phyloP scores from a whole-genome alignment of 2,797 vertebrate genomes.

The Gobio occitaniae region DNA sequence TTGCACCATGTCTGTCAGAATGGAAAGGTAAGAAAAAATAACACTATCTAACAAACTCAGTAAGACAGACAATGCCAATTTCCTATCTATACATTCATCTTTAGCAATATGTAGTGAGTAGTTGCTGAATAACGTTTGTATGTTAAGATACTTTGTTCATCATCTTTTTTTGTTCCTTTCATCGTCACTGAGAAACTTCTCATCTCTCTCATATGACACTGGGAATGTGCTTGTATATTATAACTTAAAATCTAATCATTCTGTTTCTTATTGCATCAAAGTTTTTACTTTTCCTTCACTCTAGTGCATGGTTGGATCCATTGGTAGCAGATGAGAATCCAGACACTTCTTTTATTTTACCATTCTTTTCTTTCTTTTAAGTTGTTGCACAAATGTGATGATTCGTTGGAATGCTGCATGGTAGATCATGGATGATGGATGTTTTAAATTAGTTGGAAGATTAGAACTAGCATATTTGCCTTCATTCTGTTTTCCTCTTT shows the following conservation, averaged over 20 bases:
- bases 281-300: conserved; percentile 17
- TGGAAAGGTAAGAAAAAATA: conserved; percentile 82
- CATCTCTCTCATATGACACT: conserved; percentile 25
- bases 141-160: conserved; percentile 18
- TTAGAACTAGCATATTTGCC: background rate
- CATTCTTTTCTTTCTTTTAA: conserved; percentile 41
- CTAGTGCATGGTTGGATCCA: conserved; percentile 51
- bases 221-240: conserved; percentile 16
- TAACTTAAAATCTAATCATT: conserved; percentile 7
- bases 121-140: conserved; percentile 22
- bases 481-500: conserved; percentile 14
- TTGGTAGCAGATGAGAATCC: conserved; percentile 62
- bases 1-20: conserved; percentile 83
- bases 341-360: conserved; percentile 35
- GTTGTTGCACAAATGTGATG: conserved; percentile 62
- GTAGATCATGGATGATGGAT: conserved; percentile 14
- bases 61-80: conserved; percentile 54
- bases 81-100: conserved; percentile 21
- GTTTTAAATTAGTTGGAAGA: conserved; percentile 32
- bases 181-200: conserved; percentile 44
- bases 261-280: conserved; percentile 1
- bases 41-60: conserved; percentile 54
- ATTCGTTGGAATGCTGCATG: conserved; percentile 64
- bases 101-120: conserved; percentile 36
- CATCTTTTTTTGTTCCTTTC: background rate